A percentile compares a stretch with the other conserved stretches of the same genome.
These are phyloP conservation scores for Harmothoe impar DNA, from an alignment of 2,888 invertebrate genomes.

Conservation along the genomic window DNA sequence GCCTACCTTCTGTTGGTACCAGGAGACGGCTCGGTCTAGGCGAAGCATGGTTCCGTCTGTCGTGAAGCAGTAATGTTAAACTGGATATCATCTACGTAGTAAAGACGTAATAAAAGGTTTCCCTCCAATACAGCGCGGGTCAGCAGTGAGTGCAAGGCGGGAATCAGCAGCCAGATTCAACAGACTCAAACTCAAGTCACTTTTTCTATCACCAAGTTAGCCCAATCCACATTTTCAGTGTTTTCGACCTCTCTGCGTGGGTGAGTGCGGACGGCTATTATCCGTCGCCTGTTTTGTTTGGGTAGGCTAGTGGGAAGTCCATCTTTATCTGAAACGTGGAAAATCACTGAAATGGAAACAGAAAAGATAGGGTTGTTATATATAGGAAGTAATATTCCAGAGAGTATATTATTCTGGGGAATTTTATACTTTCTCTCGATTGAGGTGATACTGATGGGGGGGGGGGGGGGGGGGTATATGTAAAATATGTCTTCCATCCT, in stretches of 20 bases:
- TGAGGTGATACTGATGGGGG: no score
- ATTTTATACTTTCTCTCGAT: no score
- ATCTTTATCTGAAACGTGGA: background rate
- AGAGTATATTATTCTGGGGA: no score
- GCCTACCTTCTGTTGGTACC: conserved; percentile 81
- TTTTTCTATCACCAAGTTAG: background rate
- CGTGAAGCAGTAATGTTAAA: background rate
- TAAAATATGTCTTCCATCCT: no score
- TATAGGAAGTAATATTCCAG: no score
- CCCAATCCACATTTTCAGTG: background rate
- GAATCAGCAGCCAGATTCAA: background rate
- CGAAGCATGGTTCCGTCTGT: conserved; percentile 75
- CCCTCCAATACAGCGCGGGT: background rate
- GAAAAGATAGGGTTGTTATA: no score
- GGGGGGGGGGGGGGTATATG: no score
- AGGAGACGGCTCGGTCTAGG: conserved; percentile 79
- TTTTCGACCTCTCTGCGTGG: background rate
- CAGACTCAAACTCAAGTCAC: background rate
- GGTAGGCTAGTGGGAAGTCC: background rate
- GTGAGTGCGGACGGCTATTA: background rate
- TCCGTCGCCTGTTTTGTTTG: conserved; percentile 7
- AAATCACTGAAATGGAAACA: background rate
- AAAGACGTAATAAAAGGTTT: no score
- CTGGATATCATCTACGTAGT: background rate
- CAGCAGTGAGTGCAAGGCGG: background rate